A percentile compares a stretch with the other conserved stretches of the same genome.
phyloP scores from a whole-genome alignment of 2,113 vertebrate genomes.

The Lethenteron camtschaticum region DNA sequence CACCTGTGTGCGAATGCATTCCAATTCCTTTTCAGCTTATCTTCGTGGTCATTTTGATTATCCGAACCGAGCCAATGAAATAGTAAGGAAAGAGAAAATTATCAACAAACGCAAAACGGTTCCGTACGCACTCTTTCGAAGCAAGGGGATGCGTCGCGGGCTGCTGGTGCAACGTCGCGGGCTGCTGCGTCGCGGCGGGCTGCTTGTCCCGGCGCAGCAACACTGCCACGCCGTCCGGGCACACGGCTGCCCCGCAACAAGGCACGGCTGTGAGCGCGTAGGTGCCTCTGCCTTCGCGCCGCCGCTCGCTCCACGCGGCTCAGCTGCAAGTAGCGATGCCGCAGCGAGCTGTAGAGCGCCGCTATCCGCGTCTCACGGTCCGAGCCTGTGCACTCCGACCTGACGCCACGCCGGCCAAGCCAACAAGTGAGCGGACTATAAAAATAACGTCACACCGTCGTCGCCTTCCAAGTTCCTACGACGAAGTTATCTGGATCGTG shows the following conservation, averaged over 20 bases:
- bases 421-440: too few relatives aligned
- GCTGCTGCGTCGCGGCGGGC: too few relatives aligned
- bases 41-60: too few relatives aligned
- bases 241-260: neutral
- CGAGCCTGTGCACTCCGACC: neutral
- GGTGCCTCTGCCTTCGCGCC: slow-evolving; percentile 1
- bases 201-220: neutral
- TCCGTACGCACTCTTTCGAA: neutral
- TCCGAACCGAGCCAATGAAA: too few relatives aligned
- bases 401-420: too few relatives aligned
- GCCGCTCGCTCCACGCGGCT: neutral
- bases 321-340: slow-evolving; percentile 6
- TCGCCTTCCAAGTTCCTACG: too few relatives aligned
- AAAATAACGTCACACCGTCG: too few relatives aligned
- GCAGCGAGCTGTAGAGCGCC: slow-evolving; percentile 3
- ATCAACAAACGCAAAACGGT: slow-evolving; percentile 9
- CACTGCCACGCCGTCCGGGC: neutral
- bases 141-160: too few relatives aligned
- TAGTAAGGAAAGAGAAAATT: too few relatives aligned
- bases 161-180: neutral
- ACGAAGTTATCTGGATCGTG: too few relatives aligned
- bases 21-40: too few relatives aligned
- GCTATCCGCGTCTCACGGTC: neutral
- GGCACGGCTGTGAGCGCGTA: neutral
- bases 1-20: too few relatives aligned